A percentile compares a stretch with the other conserved stretches of the same genome.
Evolutionary conservation across 2,113 vertebrate genomes (phyloP).

Genomic region (Tretioscincus oriximinensis): DNA sequence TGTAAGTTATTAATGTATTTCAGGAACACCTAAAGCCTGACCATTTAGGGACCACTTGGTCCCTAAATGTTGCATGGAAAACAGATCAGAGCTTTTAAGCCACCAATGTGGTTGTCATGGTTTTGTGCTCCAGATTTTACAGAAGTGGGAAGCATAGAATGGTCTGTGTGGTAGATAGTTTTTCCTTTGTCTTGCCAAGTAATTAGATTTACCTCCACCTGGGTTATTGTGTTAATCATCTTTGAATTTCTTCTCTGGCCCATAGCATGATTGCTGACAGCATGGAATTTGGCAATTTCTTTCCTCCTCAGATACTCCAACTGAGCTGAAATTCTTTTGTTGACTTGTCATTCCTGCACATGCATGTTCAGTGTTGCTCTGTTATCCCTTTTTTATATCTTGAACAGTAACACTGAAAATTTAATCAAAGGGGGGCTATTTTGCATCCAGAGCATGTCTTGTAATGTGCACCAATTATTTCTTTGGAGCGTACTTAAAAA

Average conservation of each 20-base stretch:
- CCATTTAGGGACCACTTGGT: too few species aligned
- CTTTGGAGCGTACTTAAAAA: not conserved
- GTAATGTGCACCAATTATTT: not conserved
- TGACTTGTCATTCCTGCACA: not conserved
- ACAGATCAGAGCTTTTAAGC: not conserved
- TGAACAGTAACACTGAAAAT: not conserved
- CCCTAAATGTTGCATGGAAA: not conserved
- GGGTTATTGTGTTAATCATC: not conserved
- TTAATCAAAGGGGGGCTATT: not conserved
- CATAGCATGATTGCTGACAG: not conserved
- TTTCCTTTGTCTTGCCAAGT: not conserved
- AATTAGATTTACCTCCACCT: not conserved
- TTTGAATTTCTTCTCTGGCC: not conserved
- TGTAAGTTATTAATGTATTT: not conserved
- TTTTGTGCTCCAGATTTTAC: not conserved
- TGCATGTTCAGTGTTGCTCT: not conserved
- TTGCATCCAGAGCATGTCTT: not conserved
- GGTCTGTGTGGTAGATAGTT: not conserved
- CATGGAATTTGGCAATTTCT: not conserved
- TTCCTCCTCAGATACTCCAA: not conserved
- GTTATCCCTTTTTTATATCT: not conserved
- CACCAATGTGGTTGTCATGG: not conserved
- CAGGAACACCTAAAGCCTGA: not conserved
- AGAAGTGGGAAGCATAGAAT: not conserved
- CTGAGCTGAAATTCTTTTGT: not conserved